Base-by-base conservation (phyloP, 2,113 vertebrate genomes). In the Nematolebias whitei region DNA sequence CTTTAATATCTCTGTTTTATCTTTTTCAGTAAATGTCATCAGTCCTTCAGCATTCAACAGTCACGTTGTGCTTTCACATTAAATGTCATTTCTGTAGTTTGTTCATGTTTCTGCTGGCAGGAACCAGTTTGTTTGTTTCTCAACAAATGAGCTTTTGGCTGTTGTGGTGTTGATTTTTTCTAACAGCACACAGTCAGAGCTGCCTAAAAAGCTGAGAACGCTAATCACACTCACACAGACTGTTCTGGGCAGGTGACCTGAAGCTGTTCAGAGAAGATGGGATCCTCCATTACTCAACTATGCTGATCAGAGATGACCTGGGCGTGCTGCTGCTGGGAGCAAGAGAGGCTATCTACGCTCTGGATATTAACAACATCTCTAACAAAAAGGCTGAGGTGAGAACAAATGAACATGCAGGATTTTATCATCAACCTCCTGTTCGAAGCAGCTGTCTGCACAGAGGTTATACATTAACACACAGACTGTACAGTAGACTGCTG, bases 341-440 rank as follows among this genome's bases (percentile, higher is more conserved):
- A n/a, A 90, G 92, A 79, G 89, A 94, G 66, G 88, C 90, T 47
- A 39, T 94, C 18, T 93, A 92, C 22, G 91, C 87, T 26, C 84
- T 94, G 72, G 88, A 93, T 77, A 77, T 93, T 61, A 80, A 83
- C 24, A 56, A 91, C 71, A 71, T 95, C 59, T 88, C 90, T 12
- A 59, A 68, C 72, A 83, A 63, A 66, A 82, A 88, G 68, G 66
- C 83, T n/a, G 79, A 41, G 62, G 91, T 92, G 78, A 90, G 87
- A 65, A 43, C 47, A 7, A 12, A 44, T 1, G 6, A 32, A 18
- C 4, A 3, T 45, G 16, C 2, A 10, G 12, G 16, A 24, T 45
- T 20, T 10, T n/a, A 13, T 3, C 26, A 32, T 1, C 4, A 62
- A 11, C 3, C 55, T 43, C 41, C 48, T 20, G 18, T 14, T 13